Conservation (phyloP, 2,113 vertebrate genomes). For the Notiomystis cincta region DNA sequence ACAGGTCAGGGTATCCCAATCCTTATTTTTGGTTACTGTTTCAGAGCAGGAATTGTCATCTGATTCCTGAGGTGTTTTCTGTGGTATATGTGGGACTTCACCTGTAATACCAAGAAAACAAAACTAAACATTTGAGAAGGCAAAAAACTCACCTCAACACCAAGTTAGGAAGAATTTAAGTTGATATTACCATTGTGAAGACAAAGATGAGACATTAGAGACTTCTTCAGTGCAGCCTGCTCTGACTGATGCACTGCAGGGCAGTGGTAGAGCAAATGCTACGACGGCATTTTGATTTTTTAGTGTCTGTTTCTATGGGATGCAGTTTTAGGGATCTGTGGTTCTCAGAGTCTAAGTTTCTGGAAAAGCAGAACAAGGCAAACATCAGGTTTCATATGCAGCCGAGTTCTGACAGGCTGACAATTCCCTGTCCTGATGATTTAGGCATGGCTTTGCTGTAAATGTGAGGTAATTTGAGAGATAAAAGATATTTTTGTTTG, state of each 20-base stretch:
- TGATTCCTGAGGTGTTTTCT: neutral
- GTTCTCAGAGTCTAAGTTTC: neutral
- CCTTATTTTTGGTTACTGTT: neutral
- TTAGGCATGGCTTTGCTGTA: neutral
- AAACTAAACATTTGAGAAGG: neutral
- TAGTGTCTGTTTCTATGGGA: neutral
- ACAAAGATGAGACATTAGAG: neutral
- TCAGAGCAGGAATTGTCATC: neutral
- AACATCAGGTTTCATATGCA: accelerated
- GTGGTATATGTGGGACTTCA: neutral
- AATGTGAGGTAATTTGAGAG: neutral
- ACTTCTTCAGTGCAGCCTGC: neutral
- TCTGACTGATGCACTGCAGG: neutral
- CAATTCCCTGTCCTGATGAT: neutral
- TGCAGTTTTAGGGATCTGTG: neutral
- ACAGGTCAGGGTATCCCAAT: neutral
- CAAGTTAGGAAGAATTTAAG: neutral
- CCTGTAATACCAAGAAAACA: neutral
- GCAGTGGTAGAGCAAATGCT: neutral
- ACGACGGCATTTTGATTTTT: neutral
- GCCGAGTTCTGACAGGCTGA: neutral
- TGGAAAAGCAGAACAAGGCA: neutral
- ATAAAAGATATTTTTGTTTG: neutral
- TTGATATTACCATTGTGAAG: neutral
- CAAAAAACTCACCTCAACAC: neutral